Evolutionary conservation across 2,888 invertebrate genomes (phyloP), one percentile per base, ranked within the genome.

Genomic region (Marronus borbonicus): DNA sequence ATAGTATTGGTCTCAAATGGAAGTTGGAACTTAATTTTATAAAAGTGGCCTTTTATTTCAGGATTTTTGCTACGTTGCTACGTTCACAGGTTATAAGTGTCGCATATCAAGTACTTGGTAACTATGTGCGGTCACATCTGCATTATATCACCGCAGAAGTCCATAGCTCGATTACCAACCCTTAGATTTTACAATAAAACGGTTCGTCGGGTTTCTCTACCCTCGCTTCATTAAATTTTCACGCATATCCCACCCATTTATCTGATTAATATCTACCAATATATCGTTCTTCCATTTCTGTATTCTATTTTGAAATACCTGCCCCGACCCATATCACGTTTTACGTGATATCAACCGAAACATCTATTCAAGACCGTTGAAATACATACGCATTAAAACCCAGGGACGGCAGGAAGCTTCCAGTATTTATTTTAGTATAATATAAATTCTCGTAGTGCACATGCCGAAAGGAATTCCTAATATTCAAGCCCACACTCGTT

Each of bases 361-460:
- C 39, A 72, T 72, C 72, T 72, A 20, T 58, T 24, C 39, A 72
- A 36, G 44, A 72, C 72, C 58, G 49, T 44, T 20, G 20, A 66
- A 20, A 49, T 44, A 58, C 72, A 20, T 58, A 72, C 39, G 60
- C 39, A 58, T 77, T 77, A 72, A 62, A 72, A 65, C 72, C 55
- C 36, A 62, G 50, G 72, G 70, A 70, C 36, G 64, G 64, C 77
- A 77, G 65, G 72, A 77, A 72, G 70, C 70, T 68, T 55, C 36
- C 50, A 64, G 72, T 77, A 77, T 77, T 77, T 77, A 77, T 77
- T 77, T 77, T 70, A 70, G 70, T 77, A 72, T 70, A 77, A 77
- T 77, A 78, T 66, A 52, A 75, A 78, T 78, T 78, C 65, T 78
- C 64, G 58, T 31, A 20, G 65, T 58, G 68, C 58, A 75, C 68